These are phyloP conservation scores for Ochropleura leucogaster DNA, from an alignment of 2,888 invertebrate genomes.

Conservation along the genomic window DNA sequence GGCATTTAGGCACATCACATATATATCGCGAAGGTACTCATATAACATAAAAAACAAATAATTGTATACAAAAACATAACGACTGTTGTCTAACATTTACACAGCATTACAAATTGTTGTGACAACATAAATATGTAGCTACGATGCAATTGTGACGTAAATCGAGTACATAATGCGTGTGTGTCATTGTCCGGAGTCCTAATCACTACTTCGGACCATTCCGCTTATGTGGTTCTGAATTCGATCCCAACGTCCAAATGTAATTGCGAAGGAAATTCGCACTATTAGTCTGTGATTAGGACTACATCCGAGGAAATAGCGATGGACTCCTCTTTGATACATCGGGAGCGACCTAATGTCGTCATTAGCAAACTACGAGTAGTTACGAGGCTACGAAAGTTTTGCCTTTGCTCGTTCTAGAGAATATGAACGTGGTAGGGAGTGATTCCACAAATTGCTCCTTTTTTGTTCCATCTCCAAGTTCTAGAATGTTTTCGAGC, in stretches of 20 bases:
- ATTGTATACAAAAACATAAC: slow-evolving; percentile 12
- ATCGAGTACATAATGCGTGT: slow-evolving; percentile 44
- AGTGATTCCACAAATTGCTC: slow-evolving; percentile 31
- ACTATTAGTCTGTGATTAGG: slow-evolving; percentile 49
- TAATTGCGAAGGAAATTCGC: slow-evolving; percentile 58
- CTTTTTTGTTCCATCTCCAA: slow-evolving; percentile 19
- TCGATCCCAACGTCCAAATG: slow-evolving; percentile 48
- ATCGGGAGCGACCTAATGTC: slow-evolving; percentile 39
- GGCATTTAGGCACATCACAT: not conserved
- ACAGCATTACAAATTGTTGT: slow-evolving; percentile 30
- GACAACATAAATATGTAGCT: slow-evolving; percentile 33
- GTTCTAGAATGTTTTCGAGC: slow-evolving; percentile 27
- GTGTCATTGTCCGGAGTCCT: slow-evolving; percentile 28
- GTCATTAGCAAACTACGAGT: slow-evolving; percentile 53
- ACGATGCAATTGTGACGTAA: slow-evolving; percentile 41
- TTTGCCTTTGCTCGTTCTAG: slow-evolving; percentile 20
- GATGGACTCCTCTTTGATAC: slow-evolving; percentile 30
- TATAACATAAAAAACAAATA: not conserved
- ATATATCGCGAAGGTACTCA: not conserved
- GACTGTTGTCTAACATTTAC: slow-evolving; percentile 15
- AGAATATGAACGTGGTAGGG: slow-evolving; percentile 36
- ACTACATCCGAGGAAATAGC: slow-evolving; percentile 36
- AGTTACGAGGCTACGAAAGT: slow-evolving; percentile 41
- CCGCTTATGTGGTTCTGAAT: slow-evolving; percentile 43
- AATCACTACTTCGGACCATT: slow-evolving; percentile 37